Evolutionary conservation across 2,888 invertebrate species (phyloP).

Genomic region (Caenorhabditis sp.): DNA sequence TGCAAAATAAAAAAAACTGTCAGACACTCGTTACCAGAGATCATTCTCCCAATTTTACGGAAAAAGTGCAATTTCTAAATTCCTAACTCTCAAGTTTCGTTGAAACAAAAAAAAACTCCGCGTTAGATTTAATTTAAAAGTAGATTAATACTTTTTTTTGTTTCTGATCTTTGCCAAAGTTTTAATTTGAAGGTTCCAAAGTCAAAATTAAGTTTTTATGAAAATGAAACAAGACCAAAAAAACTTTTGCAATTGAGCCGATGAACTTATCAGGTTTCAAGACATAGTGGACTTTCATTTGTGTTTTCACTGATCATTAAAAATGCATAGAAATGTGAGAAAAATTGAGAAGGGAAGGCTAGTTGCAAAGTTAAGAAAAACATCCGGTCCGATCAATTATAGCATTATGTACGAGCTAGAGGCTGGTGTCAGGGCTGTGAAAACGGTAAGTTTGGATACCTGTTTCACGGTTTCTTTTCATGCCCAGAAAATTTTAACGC

Average conservation of each 20-base stretch:
- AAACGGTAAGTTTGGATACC: no score
- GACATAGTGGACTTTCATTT: neutral
- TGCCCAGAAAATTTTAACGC: no score
- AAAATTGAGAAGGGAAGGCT: neutral
- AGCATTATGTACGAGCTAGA: neutral
- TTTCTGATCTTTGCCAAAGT: neutral
- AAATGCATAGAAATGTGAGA: slow-evolving; percentile 4
- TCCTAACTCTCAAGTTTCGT: neutral
- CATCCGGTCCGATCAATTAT: neutral
- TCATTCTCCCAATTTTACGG: no score
- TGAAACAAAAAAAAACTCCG: neutral
- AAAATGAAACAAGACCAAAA: neutral
- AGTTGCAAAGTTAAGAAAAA: neutral
- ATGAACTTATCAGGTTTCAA: slow-evolving; percentile 7
- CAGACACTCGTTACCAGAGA: no score
- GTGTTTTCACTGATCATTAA: neutral
- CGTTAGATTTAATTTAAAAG: neutral
- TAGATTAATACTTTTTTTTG: neutral
- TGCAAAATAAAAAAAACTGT: no score
- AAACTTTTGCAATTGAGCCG: neutral
- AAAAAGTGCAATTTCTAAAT: neutral
- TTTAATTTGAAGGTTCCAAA: neutral
- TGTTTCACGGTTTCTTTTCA: no score
- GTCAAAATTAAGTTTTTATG: neutral
- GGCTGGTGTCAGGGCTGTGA: neutral